Evolutionary conservation across 2,797 vertebrate species (phyloP).

Genomic region (Cryptoprocta ferox): DNA sequence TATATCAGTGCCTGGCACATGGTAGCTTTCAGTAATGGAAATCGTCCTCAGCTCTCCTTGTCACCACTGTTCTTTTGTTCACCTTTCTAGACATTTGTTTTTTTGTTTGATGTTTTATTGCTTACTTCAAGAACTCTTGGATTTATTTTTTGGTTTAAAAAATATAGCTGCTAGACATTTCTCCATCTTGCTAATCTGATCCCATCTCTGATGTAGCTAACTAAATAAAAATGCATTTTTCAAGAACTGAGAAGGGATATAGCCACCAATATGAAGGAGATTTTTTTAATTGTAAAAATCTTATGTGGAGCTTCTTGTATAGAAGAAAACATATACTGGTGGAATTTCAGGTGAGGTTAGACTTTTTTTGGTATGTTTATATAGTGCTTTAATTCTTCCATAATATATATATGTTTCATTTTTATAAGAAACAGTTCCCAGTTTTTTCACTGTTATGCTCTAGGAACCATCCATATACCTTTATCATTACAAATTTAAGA

Average conservation of each 20-base stretch:
- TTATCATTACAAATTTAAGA: not conserved
- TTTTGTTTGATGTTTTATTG: not conserved
- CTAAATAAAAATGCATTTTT: not conserved
- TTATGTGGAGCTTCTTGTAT: not conserved
- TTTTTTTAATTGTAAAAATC: constrained; percentile 21
- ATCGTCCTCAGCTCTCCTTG: not conserved
- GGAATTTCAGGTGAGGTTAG: not conserved
- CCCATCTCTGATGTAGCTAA: constrained; percentile 1
- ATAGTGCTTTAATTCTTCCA: not conserved
- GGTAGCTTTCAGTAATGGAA: not conserved
- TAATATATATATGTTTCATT: not conserved
- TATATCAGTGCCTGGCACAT: not conserved
- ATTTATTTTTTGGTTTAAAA: not conserved
- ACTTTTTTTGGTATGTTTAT: not conserved
- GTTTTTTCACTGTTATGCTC: not conserved
- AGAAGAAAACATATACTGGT: not conserved
- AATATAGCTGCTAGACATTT: not conserved
- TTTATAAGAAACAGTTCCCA: not conserved
- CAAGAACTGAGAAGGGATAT: not conserved
- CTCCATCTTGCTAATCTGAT: not conserved
- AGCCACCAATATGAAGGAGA: not conserved
- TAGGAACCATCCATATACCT: not conserved
- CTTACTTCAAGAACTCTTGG: not conserved
- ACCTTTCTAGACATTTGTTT: not conserved
- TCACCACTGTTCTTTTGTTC: not conserved